Conservation (phyloP, 2,888 invertebrate genomes). For the Bugulina stolonifera region DNA sequence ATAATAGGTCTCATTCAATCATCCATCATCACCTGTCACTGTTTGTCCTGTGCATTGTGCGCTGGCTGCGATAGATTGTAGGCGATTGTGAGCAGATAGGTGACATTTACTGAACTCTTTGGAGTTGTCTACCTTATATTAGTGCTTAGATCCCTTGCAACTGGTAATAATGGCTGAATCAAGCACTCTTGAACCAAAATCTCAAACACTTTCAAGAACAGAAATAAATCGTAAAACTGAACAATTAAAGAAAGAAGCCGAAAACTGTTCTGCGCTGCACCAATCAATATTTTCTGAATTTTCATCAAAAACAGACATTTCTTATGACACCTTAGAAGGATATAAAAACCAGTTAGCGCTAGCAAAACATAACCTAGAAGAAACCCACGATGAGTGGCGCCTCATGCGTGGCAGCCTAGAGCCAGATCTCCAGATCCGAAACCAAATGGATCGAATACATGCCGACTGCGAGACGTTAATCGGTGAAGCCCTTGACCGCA, state of each 20-base stretch:
- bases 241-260: background rate
- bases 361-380: constrained; percentile 3
- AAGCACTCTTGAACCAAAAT: background rate
- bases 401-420: background rate
- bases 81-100: no score
- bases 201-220: background rate
- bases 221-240: background rate
- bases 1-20: no score
- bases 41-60: no score
- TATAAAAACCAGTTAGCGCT: background rate
- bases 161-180: background rate
- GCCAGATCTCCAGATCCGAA: background rate
- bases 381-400: background rate
- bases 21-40: background rate
- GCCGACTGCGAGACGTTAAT: background rate
- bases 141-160: no score
- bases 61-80: no score
- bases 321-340: background rate
- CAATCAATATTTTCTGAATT: background rate
- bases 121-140: no score
- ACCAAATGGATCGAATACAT: background rate
- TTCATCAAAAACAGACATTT: background rate
- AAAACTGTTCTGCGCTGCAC: background rate
- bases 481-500: background rate
- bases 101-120: no score